Conservation (phyloP, 2,797 vertebrate genomes). For the Scarus forsteni region DNA sequence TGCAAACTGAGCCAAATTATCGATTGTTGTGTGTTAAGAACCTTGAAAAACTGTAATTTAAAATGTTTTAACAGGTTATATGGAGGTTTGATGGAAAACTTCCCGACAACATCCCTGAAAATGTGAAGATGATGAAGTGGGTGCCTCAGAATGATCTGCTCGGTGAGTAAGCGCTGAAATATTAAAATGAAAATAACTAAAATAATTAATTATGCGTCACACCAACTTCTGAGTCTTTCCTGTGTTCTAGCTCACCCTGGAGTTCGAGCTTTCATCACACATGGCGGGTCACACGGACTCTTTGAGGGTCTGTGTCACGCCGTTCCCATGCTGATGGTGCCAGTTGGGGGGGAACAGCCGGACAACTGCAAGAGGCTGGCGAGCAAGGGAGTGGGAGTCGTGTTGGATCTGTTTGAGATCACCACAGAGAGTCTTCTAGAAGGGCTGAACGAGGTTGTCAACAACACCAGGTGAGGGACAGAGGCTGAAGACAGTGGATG, state of each 20-base stretch:
- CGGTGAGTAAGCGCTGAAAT: slow-evolving; percentile 76
- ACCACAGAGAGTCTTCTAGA: slow-evolving; percentile 83
- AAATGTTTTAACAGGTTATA: slow-evolving; percentile 83
- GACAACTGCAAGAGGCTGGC: slow-evolving; percentile 89
- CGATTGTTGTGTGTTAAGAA: too few species aligned
- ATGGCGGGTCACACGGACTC: slow-evolving; percentile 91
- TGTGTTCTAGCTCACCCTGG: slow-evolving; percentile 85
- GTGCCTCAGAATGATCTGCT: slow-evolving; percentile 95
- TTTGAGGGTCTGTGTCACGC: slow-evolving; percentile 94
- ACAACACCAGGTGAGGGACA: slow-evolving; percentile 86
- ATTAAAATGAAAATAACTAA: too few species aligned
- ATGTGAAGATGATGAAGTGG: slow-evolving; percentile 93
- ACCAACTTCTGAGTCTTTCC: accelerated
- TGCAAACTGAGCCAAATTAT: too few species aligned
- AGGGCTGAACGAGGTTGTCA: slow-evolving; percentile 88
- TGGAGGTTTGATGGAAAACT: slow-evolving; percentile 89
- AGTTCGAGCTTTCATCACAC: slow-evolving; percentile 92
- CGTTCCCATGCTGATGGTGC: slow-evolving; percentile 93
- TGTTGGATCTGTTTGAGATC: slow-evolving; percentile 85
- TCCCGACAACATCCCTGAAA: slow-evolving; percentile 84
- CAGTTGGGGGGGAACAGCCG: slow-evolving; percentile 89
- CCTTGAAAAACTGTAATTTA: too few species aligned
- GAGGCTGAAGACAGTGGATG: too few species aligned
- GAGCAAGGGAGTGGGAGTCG: slow-evolving; percentile 85
- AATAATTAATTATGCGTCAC: background rate